These are phyloP conservation scores for Morone chrysops DNA, from an alignment of 2,113 vertebrate genomes.

Conservation along the genomic window DNA sequence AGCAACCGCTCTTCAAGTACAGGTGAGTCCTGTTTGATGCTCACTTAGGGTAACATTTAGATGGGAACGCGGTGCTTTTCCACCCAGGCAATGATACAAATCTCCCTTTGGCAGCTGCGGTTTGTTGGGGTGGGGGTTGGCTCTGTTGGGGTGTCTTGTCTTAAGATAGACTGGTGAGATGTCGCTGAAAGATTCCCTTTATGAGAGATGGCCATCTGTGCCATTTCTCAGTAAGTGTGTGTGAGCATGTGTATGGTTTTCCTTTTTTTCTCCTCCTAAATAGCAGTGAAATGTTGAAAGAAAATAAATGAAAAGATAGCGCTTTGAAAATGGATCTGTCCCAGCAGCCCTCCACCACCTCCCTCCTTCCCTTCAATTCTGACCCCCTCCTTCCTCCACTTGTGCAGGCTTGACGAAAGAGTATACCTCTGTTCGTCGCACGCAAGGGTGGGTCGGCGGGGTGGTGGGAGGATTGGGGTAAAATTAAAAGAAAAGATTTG, in stretches of 20 bases:
- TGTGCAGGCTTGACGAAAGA: slow-evolving; percentile 81
- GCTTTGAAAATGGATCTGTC: slow-evolving; percentile 83
- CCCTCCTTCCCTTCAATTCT: slow-evolving; percentile 20
- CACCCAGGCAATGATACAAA: slow-evolving; percentile 69
- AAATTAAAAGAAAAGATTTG: slow-evolving; percentile 44
- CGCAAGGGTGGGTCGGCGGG: slow-evolving; percentile 58
- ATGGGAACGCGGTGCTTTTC: slow-evolving; percentile 48
- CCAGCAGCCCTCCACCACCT: slow-evolving; percentile 54
- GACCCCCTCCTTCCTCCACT: slow-evolving; percentile 64
- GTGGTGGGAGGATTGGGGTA: slow-evolving; percentile 12
- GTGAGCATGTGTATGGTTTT: slow-evolving; percentile 39
- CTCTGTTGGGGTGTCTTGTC: slow-evolving; percentile 57
- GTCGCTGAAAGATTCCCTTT: slow-evolving; percentile 71
- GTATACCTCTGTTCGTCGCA: slow-evolving; percentile 74
- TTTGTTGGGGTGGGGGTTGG: slow-evolving; percentile 41
- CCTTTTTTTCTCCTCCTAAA: slow-evolving; percentile 58
- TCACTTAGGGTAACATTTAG: slow-evolving; percentile 66
- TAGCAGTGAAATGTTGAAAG: slow-evolving; percentile 73
- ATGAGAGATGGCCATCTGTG: slow-evolving; percentile 75
- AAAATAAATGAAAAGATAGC: slow-evolving; percentile 82
- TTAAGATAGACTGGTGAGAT: slow-evolving; percentile 69
- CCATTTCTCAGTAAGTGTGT: slow-evolving; percentile 46
- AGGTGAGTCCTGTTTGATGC: slow-evolving; percentile 74
- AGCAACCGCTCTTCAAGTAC: slow-evolving; percentile 45
- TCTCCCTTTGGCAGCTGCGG: slow-evolving; percentile 69